Evolutionary conservation across 2,888 invertebrate species (phyloP).

Genomic region (Ditula angustiorana): DNA sequence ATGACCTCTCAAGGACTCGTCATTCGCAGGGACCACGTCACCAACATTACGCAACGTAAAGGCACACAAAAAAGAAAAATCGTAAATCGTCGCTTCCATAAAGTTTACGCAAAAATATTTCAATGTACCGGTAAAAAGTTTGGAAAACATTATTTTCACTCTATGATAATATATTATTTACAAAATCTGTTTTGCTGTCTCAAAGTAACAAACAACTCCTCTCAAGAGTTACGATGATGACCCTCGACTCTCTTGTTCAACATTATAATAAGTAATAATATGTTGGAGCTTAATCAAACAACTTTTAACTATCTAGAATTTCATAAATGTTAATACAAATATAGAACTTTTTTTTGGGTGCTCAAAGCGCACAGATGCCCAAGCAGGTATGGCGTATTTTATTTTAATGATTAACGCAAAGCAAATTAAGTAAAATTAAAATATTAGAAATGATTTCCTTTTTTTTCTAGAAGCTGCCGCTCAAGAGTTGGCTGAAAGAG

Average conservation of each 20-base stretch:
- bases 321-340: neutral
- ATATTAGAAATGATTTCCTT: too few relatives aligned
- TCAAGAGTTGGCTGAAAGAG: too few relatives aligned
- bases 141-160: neutral
- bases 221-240: neutral
- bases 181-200: neutral
- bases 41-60: neutral
- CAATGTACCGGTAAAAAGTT: neutral
- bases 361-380: too few relatives aligned
- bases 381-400: too few relatives aligned
- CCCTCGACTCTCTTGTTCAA: neutral
- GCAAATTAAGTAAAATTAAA: too few relatives aligned
- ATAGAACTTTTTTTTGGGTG: neutral
- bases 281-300: neutral
- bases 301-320: neutral
- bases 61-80: neutral
- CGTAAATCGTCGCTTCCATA: neutral
- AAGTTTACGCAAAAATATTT: neutral
- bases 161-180: neutral
- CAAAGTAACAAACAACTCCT: constrained; percentile 14
- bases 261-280: neutral
- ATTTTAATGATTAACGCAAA: too few relatives aligned
- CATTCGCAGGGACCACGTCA: constrained; percentile 10
- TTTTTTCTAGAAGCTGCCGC: too few relatives aligned
- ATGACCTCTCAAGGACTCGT: constrained; percentile 69